Conservation (phyloP, 1,140 invertebrate genomes). For the Drosophila trapezifrons region DNA sequence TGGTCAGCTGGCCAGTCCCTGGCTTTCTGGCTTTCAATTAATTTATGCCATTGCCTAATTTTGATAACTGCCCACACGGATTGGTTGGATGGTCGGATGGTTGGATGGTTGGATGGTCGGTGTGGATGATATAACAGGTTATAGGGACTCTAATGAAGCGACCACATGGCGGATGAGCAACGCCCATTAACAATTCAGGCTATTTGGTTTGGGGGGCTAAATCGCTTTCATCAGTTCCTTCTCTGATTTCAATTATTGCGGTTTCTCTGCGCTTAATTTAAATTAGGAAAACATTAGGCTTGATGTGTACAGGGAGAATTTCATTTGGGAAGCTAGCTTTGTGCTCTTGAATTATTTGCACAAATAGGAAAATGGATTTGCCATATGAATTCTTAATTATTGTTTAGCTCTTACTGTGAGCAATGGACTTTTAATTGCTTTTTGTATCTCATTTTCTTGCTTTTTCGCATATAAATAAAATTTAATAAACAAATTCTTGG, state of each 20-base stretch:
- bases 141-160: slow-evolving; percentile 60
- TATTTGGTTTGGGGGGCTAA: neutral
- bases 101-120: neutral
- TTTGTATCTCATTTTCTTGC: neutral
- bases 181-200: slow-evolving; percentile 34
- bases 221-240: slow-evolving; percentile 22
- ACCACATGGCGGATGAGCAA: slow-evolving; percentile 49
- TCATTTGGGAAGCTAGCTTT: neutral
- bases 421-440: slow-evolving; percentile 1
- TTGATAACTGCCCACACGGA: slow-evolving; percentile 58
- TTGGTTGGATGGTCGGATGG: slow-evolving; percentile 4
- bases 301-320: neutral
- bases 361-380: slow-evolving; percentile 1
- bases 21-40: slow-evolving; percentile 54
- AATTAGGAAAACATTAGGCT: slow-evolving; percentile 13
- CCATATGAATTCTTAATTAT: neutral
- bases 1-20: slow-evolving; percentile 13
- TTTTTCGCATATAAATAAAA: no score
- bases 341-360: slow-evolving; percentile 3
- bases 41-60: slow-evolving; percentile 73
- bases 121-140: slow-evolving; percentile 34
- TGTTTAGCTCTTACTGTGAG: neutral
- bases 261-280: slow-evolving; percentile 3
- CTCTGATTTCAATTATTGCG: slow-evolving; percentile 17
- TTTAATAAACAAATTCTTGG: no score